Evolutionary conservation across 1,140 invertebrate genomes (phyloP), one percentile per base, ranked within the genome.

Genomic region (Pissodes strobi): DNA sequence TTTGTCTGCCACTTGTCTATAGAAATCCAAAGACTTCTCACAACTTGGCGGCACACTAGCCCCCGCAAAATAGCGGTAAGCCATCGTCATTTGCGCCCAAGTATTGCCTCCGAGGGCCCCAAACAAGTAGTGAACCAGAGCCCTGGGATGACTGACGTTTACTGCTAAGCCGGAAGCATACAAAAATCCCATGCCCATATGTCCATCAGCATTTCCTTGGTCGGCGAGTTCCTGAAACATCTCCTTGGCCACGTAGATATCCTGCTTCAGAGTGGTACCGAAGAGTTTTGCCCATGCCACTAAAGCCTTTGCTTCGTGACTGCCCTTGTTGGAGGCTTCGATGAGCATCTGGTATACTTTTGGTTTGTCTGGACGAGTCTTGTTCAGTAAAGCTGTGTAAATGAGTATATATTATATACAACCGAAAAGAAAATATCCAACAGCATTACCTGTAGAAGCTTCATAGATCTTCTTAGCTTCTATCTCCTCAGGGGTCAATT

Each of bases 81-180:
- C 96, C 38, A 99, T 78, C 17, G 93, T 91, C 95, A 99, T 98
- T 81, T 97, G 94, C 8, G 95, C 95, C 77, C 90, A 89, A 9
- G 89, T 87, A 78, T 94, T 93, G 55, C 92, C 94, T 1, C 92
- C 94, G 2, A 97, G 77, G 13, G 96, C 92, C 23, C 89, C 91
- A 75, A 96, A 86, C 5, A 92, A 95, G 74, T 96, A 95, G 81
- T 98, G 93, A 0, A 98, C 83, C 10, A 99, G 76, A 2, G 96
- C 93, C 78, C 89, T 87, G 0, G 91, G 87, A 79, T 96, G 93
- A 67, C 91, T 95, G 1, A 93, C 89, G 73, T 93, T 90, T 0
- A 93, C 87, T 5, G 84, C 82, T 12, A 97, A 84, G 6, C 96
- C 97, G 53, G 89, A 88, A 17, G 94, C 91, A 79, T 97, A 90